Base-by-base conservation (phyloP, 2,888 invertebrate genomes). In the Acrocera orbiculus region DNA sequence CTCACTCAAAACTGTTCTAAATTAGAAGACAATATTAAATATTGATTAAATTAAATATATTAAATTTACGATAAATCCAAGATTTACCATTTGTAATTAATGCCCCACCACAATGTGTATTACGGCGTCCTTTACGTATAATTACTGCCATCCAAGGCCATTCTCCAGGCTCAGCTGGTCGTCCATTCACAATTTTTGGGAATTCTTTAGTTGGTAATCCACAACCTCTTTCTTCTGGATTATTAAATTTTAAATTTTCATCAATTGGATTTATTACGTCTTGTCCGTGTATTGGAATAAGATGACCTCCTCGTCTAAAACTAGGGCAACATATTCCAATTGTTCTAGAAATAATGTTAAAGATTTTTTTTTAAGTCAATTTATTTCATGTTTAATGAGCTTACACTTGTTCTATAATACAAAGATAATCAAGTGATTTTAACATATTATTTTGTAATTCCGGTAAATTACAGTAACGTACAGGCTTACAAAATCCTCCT, bases 61-160 rank as follows among this genome's bases (percentile, higher is more conserved):
- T n/a, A n/a, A n/a, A n/a, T n/a, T n/a, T n/a, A n/a, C n/a, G n/a
- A n/a, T n/a, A n/a, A n/a, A n/a, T n/a, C n/a, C n/a, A n/a, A n/a
- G n/a, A n/a, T n/a, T n/a, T n/a, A 34, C 69, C 63, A 47, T 80
- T 76, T 0, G 83, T 82, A 42, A 87, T 76, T 27, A 87, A 64
- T 1, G 71, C 75, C 1, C 83, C 87, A 0, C 86, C 86, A 51
- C 86, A 87, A 48, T 53, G 54, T 34, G 72, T 70, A 50, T 71
- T 67, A 23, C 67, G 63, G 32, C 62, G 55, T 14, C 68, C 65
- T 4, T 62, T 59, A 1, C 72, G 67, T 11, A 82, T 66, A 38
- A 87, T 54, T 2, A 80, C 82, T 0, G 73, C 83, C 69, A 86
- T 76, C 87, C 86, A 82, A 0, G 80, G 80, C 76, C 82, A 86